Evolutionary conservation across 37 sponge, comb jelly and placozoan genomes (phyloP).

Genomic region (Oopsacas minuta): DNA sequence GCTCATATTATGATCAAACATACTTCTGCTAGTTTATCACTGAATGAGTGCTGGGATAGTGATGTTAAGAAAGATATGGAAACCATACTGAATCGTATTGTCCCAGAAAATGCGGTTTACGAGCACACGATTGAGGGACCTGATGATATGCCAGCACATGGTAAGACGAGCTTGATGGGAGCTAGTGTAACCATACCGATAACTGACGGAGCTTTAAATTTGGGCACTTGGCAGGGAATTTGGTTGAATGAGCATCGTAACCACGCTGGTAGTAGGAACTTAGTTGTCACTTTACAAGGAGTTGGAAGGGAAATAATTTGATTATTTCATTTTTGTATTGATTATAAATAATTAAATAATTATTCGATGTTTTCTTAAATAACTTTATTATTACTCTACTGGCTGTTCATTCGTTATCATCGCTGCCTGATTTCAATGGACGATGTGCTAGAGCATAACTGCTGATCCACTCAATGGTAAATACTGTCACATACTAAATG

Average conservation of each 20-base stretch:
- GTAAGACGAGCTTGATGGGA: background rate
- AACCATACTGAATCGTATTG: constrained; percentile 23
- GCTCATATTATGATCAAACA: constrained; percentile 24
- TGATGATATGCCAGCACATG: constrained; percentile 31
- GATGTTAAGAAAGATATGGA: constrained; percentile 21
- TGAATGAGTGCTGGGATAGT: constrained; percentile 28
- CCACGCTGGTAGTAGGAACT: constrained; percentile 7
- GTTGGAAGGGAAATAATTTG: background rate
- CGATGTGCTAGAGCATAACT: too few species aligned
- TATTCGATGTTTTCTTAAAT: too few species aligned
- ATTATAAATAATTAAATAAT: too few species aligned
- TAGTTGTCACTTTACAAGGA: background rate
- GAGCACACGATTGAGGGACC: constrained; percentile 14
- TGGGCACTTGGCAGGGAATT: constrained; percentile 18
- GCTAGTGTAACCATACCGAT: background rate
- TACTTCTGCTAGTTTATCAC: constrained; percentile 22
- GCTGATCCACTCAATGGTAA: too few species aligned
- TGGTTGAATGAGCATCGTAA: constrained; percentile 25
- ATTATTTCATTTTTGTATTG: background rate
- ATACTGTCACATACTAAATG: too few species aligned
- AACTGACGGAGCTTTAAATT: background rate
- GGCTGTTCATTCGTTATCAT: too few species aligned
- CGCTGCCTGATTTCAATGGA: too few species aligned
- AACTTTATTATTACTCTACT: too few species aligned
- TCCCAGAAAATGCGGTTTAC: constrained; percentile 21